Conservation (phyloP, 1,140 invertebrate genomes). For the Zaprionus davidi region DNA sequence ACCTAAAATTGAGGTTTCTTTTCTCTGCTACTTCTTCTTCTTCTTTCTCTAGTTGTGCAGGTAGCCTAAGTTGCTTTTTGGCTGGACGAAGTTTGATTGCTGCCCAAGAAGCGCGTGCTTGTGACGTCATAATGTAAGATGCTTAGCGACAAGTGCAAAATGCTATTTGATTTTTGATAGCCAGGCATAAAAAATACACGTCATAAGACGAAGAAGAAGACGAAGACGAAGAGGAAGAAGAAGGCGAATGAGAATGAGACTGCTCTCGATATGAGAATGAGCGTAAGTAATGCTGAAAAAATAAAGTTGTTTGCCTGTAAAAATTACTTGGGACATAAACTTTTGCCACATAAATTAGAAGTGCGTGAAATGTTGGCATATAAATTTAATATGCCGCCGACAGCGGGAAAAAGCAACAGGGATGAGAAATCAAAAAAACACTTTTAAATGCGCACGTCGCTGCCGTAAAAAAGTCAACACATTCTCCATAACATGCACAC, state of each 20-base stretch:
- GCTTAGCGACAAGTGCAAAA: slow-evolving; percentile 50
- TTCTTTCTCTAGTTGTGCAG: neutral
- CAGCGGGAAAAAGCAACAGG: slow-evolving; percentile 21
- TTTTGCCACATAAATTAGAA: slow-evolving; percentile 76
- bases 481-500: slow-evolving; percentile 45
- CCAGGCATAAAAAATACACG: slow-evolving; percentile 39
- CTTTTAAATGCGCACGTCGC: slow-evolving; percentile 77
- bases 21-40: neutral
- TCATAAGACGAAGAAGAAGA: slow-evolving; percentile 6
- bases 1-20: slow-evolving; percentile 1
- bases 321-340: slow-evolving; percentile 74
- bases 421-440: slow-evolving; percentile 55
- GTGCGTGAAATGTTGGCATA: slow-evolving; percentile 71
- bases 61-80: slow-evolving; percentile 1
- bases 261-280: slow-evolving; percentile 27
- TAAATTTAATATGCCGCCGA: slow-evolving; percentile 76
- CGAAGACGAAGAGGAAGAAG: neutral
- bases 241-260: slow-evolving; percentile 12
- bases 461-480: slow-evolving; percentile 78
- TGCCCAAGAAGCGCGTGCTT: neutral
- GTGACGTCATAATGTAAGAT: slow-evolving; percentile 20
- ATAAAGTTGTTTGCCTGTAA: slow-evolving; percentile 61
- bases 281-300: slow-evolving; percentile 55
- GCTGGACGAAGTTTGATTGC: slow-evolving; percentile 6
- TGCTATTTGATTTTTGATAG: slow-evolving; percentile 47